Percentiles rank a stretch among this genome's conserved stretches.
phyloP scores from a whole-genome alignment of 1,140 invertebrate species.

The Sarcophaga bullata region DNA sequence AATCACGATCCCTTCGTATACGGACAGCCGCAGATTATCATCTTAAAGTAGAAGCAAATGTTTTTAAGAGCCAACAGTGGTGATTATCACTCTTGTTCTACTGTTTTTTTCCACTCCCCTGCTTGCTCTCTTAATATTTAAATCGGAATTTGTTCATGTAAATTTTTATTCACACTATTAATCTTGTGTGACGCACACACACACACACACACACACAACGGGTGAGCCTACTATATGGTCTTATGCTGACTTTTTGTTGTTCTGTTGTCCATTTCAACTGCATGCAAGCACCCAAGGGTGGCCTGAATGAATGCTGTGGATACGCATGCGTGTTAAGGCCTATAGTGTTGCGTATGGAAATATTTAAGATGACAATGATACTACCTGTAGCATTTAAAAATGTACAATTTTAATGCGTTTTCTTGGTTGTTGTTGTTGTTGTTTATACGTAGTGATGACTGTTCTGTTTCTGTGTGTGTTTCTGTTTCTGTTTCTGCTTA shows the following conservation, averaged over 20 bases:
- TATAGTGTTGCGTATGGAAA: too few relatives aligned
- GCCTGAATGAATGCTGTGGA: neutral
- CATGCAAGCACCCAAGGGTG: slow-evolving; percentile 26
- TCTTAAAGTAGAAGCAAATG: neutral
- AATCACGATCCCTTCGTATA: neutral
- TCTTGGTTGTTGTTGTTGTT: neutral
- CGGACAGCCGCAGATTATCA: slow-evolving; percentile 32
- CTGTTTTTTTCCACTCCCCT: neutral
- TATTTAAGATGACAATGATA: neutral
- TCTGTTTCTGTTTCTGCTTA: neutral
- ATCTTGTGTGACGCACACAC: slow-evolving; percentile 27
- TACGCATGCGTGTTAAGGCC: too few relatives aligned
- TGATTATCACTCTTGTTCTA: slow-evolving; percentile 30
- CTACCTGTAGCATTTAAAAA: slow-evolving; percentile 23
- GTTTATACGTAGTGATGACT: neutral
- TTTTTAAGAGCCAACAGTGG: too few relatives aligned
- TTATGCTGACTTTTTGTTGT: too few relatives aligned
- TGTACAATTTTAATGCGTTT: neutral
- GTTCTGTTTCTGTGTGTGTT: neutral
- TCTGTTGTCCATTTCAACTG: too few relatives aligned
- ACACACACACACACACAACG: neutral
- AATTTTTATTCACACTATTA: slow-evolving; percentile 38
- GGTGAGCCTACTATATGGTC: neutral
- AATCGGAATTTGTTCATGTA: slow-evolving; percentile 36
- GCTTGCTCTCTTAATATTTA: neutral